Percentiles rank a stretch among this genome's conserved stretches.
phyloP scores from a whole-genome alignment of 30 jellyfish, hydroid and myxozoan species.

The Cassiopea andromeda region DNA sequence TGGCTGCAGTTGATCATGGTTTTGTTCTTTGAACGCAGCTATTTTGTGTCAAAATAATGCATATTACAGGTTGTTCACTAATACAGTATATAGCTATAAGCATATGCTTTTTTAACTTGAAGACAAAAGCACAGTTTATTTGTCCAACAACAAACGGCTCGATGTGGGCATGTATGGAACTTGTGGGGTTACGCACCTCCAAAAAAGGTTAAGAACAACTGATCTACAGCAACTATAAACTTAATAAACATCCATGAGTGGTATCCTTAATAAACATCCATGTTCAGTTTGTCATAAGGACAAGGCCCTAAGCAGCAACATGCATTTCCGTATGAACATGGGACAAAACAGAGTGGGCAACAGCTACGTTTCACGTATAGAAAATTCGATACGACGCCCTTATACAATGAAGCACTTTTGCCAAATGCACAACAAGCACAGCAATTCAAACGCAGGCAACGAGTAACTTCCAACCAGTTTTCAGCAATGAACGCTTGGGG shows the following conservation, averaged over 20 bases:
- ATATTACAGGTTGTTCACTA: too few species aligned
- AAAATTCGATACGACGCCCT: slow-evolving; percentile 5
- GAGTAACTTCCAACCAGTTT: slow-evolving; percentile 31
- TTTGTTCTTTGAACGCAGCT: too few species aligned
- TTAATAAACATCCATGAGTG: background rate
- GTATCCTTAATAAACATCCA: slow-evolving; percentile 10
- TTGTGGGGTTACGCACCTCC: too few species aligned
- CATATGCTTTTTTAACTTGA: too few species aligned
- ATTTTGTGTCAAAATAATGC: too few species aligned
- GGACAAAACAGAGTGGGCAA: slow-evolving; percentile 22
- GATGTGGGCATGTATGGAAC: too few species aligned
- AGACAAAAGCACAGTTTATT: too few species aligned
- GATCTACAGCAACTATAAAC: too few species aligned
- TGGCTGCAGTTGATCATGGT: too few species aligned
- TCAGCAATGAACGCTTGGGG: slow-evolving; percentile 33
- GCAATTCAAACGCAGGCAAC: slow-evolving; percentile 31
- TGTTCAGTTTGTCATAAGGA: slow-evolving; percentile 25
- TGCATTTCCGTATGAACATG: slow-evolving; percentile 3
- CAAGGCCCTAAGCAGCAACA: slow-evolving; percentile 31
- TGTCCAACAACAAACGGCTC: too few species aligned
- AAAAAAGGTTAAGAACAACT: too few species aligned
- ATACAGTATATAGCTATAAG: too few species aligned
- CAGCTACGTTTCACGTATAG: background rate
- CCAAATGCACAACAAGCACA: slow-evolving; percentile 25
- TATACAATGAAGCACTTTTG: background rate